Base-by-base conservation (phyloP, 2,113 vertebrate genomes). In the Alces alces region DNA sequence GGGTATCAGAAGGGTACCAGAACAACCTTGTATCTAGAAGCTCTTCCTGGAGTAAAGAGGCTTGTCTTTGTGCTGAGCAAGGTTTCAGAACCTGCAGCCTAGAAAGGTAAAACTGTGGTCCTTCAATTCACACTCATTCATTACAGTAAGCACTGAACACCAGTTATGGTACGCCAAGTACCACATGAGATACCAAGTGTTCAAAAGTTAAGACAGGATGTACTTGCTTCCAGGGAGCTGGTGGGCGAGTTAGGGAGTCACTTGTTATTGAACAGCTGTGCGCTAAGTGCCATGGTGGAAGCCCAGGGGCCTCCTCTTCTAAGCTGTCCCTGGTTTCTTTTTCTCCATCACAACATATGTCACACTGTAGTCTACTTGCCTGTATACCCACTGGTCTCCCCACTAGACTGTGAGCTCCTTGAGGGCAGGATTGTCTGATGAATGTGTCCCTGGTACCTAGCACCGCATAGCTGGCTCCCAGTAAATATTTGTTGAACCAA, bases 61-160 rank as follows among this genome's bases (percentile, higher is more conserved):
- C 64, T 78, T 94, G 60, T 85, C 66, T 92, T 95, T 92, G 87
- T 95, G 73, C 82, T 76, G 33, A 96, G 50, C 93, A 82, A 43
- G n/a, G 93, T 86, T 95, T 95, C 36, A 96, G 54, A 86, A 90
- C n/a, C 30, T 87, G 89, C 89, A 33, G 64, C 73, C 80, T 50
- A 14, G 89, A 95, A 96, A 39, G 28, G 27, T 82, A 52, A 91
- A 52, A 91, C 79, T 73, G 43, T 45, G 82, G 86, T 57, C 57
- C 43, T 97, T 92, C 93, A 79, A 86, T 86, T 70, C 70, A 82
- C 17, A 93, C 54, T 17, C 80, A 79, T 92, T 86, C 30, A 43
- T 76, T 70, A 82, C 36, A 61, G 66, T 57, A 93, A 86, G 83
- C 6, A 55, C 66, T 57, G 13, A 55, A 10, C 78, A 43, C 93